Evolutionary conservation across 2,113 vertebrate species (phyloP), one percentile per base, ranked within the genome.

Genomic region (Himantopus leucocephalus): DNA sequence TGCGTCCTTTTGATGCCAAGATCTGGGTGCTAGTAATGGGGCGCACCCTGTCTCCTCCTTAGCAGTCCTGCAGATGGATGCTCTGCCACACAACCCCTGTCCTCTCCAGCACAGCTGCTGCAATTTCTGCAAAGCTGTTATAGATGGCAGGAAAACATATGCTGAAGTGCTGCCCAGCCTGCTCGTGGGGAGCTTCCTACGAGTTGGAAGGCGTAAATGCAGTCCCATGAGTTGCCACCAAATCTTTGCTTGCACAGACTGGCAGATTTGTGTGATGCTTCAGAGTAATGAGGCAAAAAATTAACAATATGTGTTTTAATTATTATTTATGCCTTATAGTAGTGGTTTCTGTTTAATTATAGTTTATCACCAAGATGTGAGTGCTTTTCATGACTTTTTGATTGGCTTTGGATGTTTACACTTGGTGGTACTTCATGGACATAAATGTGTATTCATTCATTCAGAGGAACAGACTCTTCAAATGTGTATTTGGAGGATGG

Each of bases 251-350:
- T 90, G 29, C 21, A 3, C 85, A 82, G 56, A 82, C 78, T 86
- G 86, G 81, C 80, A 92, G 85, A 96, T 91, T 80, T 91, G 63
- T 80, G 37, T 83, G 90, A 81, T 89, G 60, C 37, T 56, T 92
- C 92, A 41, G 55, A 96, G 94, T 95, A 97, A 97, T 97, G 97
- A 97, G 95, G 97, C 82, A 52, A 96, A 96, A 98, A 98, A 97
- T 96, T 83, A 94, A 84, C 88, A 96, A 74, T 96, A 70, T 89
- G 63, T 64, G 41, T 96, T 98, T 98, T 98, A 97, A 97, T 98
- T 97, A 90, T 96, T 97, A 97, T 95, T 96, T 97, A 96, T 96
- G 91, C 55, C 76, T 85, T 79, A n/a, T 75, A 90, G 78, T 86
- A 77, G 66, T 71, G 82, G 79, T 73, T 96, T 82, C 47, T 96